phyloP scores from a whole-genome alignment of 2,888 invertebrate genomes.

The Asteroscopus sphinx region DNA sequence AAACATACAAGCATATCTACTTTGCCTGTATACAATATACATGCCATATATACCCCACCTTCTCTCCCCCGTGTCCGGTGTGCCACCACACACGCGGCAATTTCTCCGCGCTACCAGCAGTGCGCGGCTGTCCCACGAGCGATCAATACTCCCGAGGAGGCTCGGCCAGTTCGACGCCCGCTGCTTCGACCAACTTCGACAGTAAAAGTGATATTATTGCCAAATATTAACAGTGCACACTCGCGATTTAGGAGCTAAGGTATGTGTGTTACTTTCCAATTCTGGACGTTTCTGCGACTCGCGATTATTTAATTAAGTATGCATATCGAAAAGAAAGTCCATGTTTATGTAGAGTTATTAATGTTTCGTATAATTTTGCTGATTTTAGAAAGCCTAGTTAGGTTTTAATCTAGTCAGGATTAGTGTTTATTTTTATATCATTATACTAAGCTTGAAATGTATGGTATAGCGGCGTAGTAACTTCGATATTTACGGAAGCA shows the following conservation, averaged over 20 bases:
- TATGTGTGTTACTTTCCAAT: conserved; percentile 60
- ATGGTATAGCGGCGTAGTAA: not conserved
- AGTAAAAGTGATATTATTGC: conserved; percentile 52
- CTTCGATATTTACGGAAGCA: too few species aligned
- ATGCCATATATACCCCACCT: conserved; percentile 33
- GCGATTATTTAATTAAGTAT: conserved; percentile 30
- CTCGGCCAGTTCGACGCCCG: not conserved
- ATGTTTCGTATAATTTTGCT: conserved; percentile 6
- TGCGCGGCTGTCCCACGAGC: conserved; percentile 27
- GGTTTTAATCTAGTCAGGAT: conserved; percentile 1
- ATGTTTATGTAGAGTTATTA: conserved; percentile 4
- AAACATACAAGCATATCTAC: conserved; percentile 4
- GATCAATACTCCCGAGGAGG: conserved; percentile 33
- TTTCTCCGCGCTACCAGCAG: conserved; percentile 40
- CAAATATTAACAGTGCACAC: conserved; percentile 36
- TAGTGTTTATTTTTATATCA: conserved; percentile 1
- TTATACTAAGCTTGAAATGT: not conserved
- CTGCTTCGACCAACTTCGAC: conserved; percentile 10
- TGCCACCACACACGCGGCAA: conserved; percentile 22
- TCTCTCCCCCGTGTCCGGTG: conserved; percentile 5
- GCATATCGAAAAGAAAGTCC: conserved; percentile 43
- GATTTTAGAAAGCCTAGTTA: conserved; percentile 2
- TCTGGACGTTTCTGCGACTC: conserved; percentile 34
- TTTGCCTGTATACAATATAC: not conserved
- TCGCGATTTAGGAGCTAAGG: conserved; percentile 41